Conservation (phyloP, 1,140 invertebrate species). For the Drosophila seguyi region DNA sequence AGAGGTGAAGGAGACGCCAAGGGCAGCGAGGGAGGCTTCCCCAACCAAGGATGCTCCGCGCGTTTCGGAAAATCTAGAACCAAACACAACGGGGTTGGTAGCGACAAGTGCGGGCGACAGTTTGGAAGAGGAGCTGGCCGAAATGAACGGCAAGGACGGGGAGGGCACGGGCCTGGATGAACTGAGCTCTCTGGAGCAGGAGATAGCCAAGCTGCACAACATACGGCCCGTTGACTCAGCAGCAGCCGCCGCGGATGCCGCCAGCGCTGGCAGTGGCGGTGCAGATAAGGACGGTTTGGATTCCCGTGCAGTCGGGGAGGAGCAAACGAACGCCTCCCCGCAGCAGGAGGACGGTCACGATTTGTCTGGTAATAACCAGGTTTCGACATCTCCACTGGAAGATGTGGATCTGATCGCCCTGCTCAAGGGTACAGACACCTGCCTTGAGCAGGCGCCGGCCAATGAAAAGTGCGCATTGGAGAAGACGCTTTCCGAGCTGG, state of each 20-base stretch:
- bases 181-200: slow-evolving; percentile 71
- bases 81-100: slow-evolving; percentile 27
- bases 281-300: slow-evolving; percentile 21
- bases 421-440: slow-evolving; percentile 69
- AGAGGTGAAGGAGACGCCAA: too few species aligned
- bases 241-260: slow-evolving; percentile 6
- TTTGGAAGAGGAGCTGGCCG: slow-evolving; percentile 31
- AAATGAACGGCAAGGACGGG: slow-evolving; percentile 31
- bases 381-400: slow-evolving; percentile 47
- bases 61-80: slow-evolving; percentile 15
- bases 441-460: slow-evolving; percentile 14
- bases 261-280: neutral
- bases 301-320: neutral
- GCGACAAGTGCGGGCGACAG: slow-evolving; percentile 43
- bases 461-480: slow-evolving; percentile 41
- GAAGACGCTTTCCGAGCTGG: slow-evolving; percentile 45
- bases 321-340: slow-evolving; percentile 3
- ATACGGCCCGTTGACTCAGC: slow-evolving; percentile 25
- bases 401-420: slow-evolving; percentile 80
- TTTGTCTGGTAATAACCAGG: slow-evolving; percentile 8
- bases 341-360: slow-evolving; percentile 5
- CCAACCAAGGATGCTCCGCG: slow-evolving; percentile 4
- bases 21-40: slow-evolving; percentile 8
- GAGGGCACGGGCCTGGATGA: slow-evolving; percentile 59
- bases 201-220: slow-evolving; percentile 79